These are phyloP conservation scores for Gobius niger DNA, from an alignment of 2,113 vertebrate species.

Conservation along the genomic window DNA sequence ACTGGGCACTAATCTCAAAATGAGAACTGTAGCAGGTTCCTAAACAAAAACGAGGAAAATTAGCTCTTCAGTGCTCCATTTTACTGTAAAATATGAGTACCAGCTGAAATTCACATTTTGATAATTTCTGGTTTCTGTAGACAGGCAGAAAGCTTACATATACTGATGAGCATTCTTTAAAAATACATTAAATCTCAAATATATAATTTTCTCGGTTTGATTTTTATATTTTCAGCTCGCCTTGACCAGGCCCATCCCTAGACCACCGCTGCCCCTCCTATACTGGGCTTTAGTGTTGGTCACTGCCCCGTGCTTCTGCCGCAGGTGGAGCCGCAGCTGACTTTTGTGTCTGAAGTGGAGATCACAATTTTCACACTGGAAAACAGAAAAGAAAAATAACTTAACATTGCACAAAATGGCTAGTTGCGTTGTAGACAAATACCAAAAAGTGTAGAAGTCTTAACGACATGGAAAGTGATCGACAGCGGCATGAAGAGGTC, in stretches of 20 bases:
- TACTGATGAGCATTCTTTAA: slow-evolving; percentile 37
- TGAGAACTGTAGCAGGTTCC: slow-evolving; percentile 49
- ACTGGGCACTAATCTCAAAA: slow-evolving; percentile 21
- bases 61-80: slow-evolving; percentile 34
- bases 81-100: slow-evolving; percentile 19
- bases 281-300: slow-evolving; percentile 97
- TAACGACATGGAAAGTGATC: slow-evolving; percentile 28
- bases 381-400: neutral
- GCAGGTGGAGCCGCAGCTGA: slow-evolving; percentile 93
- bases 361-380: slow-evolving; percentile 96
- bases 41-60: slow-evolving; percentile 11
- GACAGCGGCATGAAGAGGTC: slow-evolving; percentile 17
- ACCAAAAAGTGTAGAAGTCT: neutral
- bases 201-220: slow-evolving; percentile 34
- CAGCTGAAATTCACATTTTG: slow-evolving; percentile 50
- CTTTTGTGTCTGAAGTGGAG: slow-evolving; percentile 98
- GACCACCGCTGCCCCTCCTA: slow-evolving; percentile 75
- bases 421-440: neutral
- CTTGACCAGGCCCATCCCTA: slow-evolving; percentile 75
- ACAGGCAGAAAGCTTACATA: slow-evolving; percentile 36
- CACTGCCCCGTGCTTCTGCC: slow-evolving; percentile 96
- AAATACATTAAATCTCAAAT: slow-evolving; percentile 39
- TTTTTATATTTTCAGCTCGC: slow-evolving; percentile 76
- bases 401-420: neutral
- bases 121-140: slow-evolving; percentile 47